phyloP scores from a whole-genome alignment of 1,140 invertebrate genomes.

The Lithobius niger region DNA sequence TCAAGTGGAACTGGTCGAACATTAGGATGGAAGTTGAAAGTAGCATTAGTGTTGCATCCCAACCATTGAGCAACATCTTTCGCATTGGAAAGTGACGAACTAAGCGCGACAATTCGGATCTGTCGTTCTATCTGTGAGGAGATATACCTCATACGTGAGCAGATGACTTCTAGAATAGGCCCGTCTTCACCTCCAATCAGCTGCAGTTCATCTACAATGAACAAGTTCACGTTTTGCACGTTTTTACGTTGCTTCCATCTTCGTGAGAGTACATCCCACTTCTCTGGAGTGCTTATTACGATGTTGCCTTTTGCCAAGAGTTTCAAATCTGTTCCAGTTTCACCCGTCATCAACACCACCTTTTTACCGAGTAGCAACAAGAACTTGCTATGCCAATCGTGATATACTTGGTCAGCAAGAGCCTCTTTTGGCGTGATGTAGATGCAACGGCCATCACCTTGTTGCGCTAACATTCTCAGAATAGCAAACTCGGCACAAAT shows the following conservation, averaged over 20 bases:
- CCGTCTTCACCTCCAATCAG: conserved; percentile 42
- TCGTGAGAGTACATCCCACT: conserved; percentile 96
- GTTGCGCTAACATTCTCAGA: conserved; percentile 66
- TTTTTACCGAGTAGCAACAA: conserved; percentile 62
- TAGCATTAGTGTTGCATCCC: conserved; percentile 77
- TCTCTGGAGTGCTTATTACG: conserved; percentile 91
- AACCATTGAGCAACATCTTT: conserved; percentile 94
- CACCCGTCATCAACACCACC: conserved; percentile 85
- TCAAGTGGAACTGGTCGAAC: conserved; percentile 89
- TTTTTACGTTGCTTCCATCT: conserved; percentile 98
- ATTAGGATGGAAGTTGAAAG: conserved; percentile 98
- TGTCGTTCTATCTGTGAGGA: conserved; percentile 87
- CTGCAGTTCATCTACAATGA: conserved; percentile 97
- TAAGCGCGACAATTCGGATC: conserved; percentile 90
- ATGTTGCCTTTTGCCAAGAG: conserved; percentile 66
- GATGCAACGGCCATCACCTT: conserved; percentile 53
- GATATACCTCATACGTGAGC: conserved; percentile 94
- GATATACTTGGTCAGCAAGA: conserved; percentile 78
- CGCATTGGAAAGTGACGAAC: conserved; percentile 86
- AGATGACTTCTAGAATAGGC: conserved; percentile 92
- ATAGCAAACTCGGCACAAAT: conserved; percentile 95
- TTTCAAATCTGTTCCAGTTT: conserved; percentile 95
- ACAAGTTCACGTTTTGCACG: conserved; percentile 91
- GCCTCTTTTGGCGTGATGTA: conserved; percentile 88
- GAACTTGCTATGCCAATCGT: conserved; percentile 86